phyloP scores from a whole-genome alignment of 2,888 invertebrate species.

The Agonum fuliginosum region DNA sequence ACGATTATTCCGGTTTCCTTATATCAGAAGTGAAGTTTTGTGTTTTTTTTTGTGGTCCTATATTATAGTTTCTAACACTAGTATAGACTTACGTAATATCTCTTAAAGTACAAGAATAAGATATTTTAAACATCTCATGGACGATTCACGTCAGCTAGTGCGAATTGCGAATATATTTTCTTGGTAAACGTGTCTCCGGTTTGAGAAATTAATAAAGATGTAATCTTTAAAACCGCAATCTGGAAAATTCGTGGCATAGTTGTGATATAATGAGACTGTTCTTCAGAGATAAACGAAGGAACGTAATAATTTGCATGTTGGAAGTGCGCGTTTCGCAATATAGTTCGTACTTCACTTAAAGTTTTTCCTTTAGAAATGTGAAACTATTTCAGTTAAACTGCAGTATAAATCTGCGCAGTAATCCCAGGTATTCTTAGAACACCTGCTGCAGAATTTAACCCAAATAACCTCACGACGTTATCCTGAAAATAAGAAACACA shows the following conservation, averaged over 20 bases:
- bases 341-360: slow-evolving; percentile 19
- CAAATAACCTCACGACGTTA: slow-evolving; percentile 15
- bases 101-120: too few species aligned
- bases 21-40: too few species aligned
- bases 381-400: slow-evolving; percentile 42
- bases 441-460: slow-evolving; percentile 37
- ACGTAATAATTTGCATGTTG: slow-evolving; percentile 46
- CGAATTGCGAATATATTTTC: too few species aligned
- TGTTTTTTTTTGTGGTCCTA: too few species aligned
- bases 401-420: slow-evolving; percentile 42
- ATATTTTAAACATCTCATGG: too few species aligned
- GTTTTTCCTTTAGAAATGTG: slow-evolving; percentile 24
- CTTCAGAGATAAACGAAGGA: slow-evolving; percentile 45
- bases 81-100: too few species aligned
- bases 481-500: too few species aligned
- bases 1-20: too few species aligned
- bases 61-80: too few species aligned
- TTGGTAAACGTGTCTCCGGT: neutral
- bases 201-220: slow-evolving; percentile 6
- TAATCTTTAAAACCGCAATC: slow-evolving; percentile 38
- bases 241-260: slow-evolving; percentile 23
- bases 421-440: slow-evolving; percentile 37
- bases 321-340: neutral
- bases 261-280: slow-evolving; percentile 42
- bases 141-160: too few species aligned